Evolutionary conservation across 2,797 vertebrate genomes (phyloP).

Genomic region (Xenentodon cancila): DNA sequence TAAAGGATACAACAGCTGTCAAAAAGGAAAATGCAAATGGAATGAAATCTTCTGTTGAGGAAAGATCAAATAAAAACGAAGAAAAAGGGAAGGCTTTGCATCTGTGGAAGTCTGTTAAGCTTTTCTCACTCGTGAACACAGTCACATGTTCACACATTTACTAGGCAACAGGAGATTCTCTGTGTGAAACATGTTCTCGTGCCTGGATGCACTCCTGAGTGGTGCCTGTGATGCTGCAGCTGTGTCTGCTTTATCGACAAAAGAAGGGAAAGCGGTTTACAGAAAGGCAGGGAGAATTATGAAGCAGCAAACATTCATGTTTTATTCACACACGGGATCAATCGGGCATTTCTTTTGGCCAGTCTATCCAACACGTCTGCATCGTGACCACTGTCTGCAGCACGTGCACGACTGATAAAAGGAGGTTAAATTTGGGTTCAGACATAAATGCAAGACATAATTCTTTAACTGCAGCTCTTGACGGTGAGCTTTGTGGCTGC

Average conservation of each 20-base stretch:
- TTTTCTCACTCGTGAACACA: background rate
- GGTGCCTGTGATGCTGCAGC: too few relatives aligned
- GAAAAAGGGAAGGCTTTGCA: background rate
- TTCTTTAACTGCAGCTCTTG: constrained; percentile 42
- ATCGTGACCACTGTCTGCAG: background rate
- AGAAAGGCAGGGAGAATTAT: too few relatives aligned
- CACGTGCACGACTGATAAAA: background rate
- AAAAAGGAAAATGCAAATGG: constrained; percentile 14
- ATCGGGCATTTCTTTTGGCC: background rate
- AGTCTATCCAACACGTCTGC: too few relatives aligned
- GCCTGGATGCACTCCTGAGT: too few relatives aligned
- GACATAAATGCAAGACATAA: constrained; percentile 43
- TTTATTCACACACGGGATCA: background rate
- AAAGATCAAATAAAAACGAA: constrained; percentile 21
- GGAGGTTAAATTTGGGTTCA: constrained; percentile 19
- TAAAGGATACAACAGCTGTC: constrained; percentile 18
- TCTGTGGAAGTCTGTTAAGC: background rate
- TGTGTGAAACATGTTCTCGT: too few relatives aligned
- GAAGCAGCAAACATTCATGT: too few relatives aligned
- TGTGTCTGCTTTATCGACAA: too few relatives aligned
- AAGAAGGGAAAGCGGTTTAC: too few relatives aligned
- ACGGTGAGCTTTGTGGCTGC: constrained; percentile 57
- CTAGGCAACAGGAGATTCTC: background rate
- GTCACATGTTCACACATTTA: background rate
- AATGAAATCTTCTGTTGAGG: constrained; percentile 25